Evolutionary conservation across 2,888 invertebrate species (phyloP), one percentile per base, ranked within the genome.

Genomic region (Himalopsyche tibetana): DNA sequence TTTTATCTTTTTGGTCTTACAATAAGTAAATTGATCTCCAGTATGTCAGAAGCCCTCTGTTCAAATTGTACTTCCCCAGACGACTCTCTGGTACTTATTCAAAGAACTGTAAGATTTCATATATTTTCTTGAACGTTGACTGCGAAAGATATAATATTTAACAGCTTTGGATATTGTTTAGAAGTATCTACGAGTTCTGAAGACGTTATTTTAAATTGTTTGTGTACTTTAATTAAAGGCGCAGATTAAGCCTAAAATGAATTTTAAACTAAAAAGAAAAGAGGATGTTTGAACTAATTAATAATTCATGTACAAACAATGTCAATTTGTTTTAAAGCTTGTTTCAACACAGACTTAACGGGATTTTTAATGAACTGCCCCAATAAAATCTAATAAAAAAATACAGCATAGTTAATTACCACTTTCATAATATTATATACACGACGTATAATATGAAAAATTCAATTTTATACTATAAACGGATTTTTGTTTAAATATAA

Each of bases 281-380:
- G 12, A 15, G 51, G 63, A 63, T 9, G 6, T 63, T 63, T 63
- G n/a, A 63, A 63, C 19, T 63, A 63, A 63, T 63, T 63, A 63
- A n/a, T 63, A 63, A 63, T 63, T 63, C 28, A n/a, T 63, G 11
- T 63, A 63, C 28, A 63, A 63, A 63, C 63, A 63, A 63, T 63
- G 19, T 63, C 63, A 63, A 63, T 63, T 8, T 63, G 28, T 63
- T 63, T 63, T 19, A 63, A 5, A 19, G n/a, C 28, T 28, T 19
- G 63, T 63, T 19, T 63, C 28, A 63, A 28, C 19, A 0, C 63
- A 63, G 63, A 5, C 8, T 63, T 3, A 19, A 63, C 19, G 19
- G 63, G 2, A 63, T 63, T 63, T 63, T 63, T 63, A 63, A 63
- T 63, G 63, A 63, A 63, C 19, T 63, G 19, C 8, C 9, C 11